phyloP scores from a whole-genome alignment of 64 coral and sea anemone genomes.

The Pachyseris speciosa region DNA sequence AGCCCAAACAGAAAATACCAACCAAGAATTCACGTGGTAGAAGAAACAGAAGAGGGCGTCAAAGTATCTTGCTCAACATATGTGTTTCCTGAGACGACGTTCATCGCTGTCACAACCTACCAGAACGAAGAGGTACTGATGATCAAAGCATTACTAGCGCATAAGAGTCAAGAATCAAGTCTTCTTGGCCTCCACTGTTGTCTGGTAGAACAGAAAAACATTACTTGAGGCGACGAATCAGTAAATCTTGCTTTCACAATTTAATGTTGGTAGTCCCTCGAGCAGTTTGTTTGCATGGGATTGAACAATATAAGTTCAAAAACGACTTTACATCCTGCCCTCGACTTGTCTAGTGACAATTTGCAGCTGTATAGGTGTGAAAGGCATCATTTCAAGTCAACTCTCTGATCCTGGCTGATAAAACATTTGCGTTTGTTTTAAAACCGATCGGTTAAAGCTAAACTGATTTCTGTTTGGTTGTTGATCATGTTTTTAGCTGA shows the following conservation, averaged over 20 bases:
- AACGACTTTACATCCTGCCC: not conserved
- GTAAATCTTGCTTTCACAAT: no score
- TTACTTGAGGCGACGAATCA: no score
- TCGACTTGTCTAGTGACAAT: no score
- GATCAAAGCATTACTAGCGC: not conserved
- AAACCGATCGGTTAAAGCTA: not conserved
- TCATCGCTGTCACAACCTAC: constrained; percentile 93
- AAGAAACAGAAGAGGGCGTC: constrained; percentile 84
- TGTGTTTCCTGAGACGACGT: constrained; percentile 90
- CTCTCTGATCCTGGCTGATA: not conserved
- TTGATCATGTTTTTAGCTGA: constrained; percentile 63
- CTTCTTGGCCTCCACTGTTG: not conserved
- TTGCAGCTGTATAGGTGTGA: no score
- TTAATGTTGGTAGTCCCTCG: no score
- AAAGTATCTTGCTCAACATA: constrained; percentile 90
- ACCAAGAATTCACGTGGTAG: constrained; percentile 85
- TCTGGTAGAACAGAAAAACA: not conserved
- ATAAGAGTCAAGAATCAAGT: not conserved
- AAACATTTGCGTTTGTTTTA: not conserved
- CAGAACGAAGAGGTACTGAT: constrained; percentile 90
- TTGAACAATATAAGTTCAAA: not conserved
- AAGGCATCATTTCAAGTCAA: not conserved
- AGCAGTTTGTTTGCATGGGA: no score
- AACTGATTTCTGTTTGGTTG: not conserved
- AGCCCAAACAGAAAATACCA: constrained; percentile 96